Percentiles rank a stretch among this genome's conserved stretches.
Conservation (phyloP, 2,888 invertebrate genomes). For the Drosophila putrida region DNA sequence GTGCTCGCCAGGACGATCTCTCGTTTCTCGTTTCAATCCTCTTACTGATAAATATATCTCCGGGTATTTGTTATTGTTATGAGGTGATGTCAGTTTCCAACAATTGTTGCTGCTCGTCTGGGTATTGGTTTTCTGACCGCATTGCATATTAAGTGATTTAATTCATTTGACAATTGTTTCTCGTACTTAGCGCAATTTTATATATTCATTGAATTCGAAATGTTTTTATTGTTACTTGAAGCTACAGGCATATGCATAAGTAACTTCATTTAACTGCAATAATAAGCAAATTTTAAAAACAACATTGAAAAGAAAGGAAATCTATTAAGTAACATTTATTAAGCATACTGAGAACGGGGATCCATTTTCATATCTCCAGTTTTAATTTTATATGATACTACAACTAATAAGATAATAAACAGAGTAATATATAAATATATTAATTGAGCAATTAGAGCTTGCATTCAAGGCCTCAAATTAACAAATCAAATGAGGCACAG, state of each 20-base stretch:
- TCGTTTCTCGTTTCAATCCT: slow-evolving; percentile 16
- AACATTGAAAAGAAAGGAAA: not conserved
- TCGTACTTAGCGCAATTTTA: slow-evolving; percentile 25
- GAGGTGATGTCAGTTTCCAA: slow-evolving; percentile 37
- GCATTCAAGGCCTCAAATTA: not conserved
- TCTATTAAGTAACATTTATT: no score
- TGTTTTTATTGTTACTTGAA: slow-evolving; percentile 1
- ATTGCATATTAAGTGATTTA: slow-evolving; percentile 30
- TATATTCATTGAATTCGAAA: no score
- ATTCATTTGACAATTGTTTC: slow-evolving; percentile 55
- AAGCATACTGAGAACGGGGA: no score
- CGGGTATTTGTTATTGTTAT: slow-evolving; percentile 13
- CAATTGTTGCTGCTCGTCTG: slow-evolving; percentile 23
- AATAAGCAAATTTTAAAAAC: not conserved
- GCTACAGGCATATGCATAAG: not conserved
- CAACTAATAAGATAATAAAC: no score
- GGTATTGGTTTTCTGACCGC: slow-evolving; percentile 47
- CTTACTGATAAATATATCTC: slow-evolving; percentile 6
- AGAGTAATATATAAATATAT: not conserved
- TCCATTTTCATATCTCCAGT: no score
- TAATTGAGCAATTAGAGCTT: slow-evolving; percentile 13
- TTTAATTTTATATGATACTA: no score
- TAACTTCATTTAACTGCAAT: not conserved
- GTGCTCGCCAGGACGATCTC: slow-evolving; percentile 39
- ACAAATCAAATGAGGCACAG: slow-evolving; percentile 4